Evolutionary conservation across 2,888 invertebrate genomes (phyloP).

Genomic region (Spilosoma lubricipeda): DNA sequence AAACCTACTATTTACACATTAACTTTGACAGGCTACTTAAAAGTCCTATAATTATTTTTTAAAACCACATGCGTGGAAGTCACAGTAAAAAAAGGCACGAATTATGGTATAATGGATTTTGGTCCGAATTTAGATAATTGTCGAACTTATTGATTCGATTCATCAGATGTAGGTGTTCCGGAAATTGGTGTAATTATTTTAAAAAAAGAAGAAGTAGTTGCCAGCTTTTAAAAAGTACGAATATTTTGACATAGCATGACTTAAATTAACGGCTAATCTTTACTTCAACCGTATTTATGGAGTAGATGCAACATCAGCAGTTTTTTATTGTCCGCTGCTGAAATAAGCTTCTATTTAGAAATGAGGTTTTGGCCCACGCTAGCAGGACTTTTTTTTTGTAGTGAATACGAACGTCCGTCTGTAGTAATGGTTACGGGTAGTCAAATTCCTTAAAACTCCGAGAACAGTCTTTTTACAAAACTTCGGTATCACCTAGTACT

Average conservation of each 20-base stretch:
- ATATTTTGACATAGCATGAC: constrained; percentile 2
- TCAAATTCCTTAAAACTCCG: no score
- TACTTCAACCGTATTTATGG: neutral
- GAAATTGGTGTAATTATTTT: constrained; percentile 55
- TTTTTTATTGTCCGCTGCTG: no score
- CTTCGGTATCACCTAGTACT: no score
- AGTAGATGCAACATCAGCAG: no score
- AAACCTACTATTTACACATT: constrained; percentile 84
- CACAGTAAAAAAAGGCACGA: constrained; percentile 59
- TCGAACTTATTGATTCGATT: constrained; percentile 65
- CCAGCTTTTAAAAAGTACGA: constrained; percentile 10
- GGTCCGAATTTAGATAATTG: constrained; percentile 71
- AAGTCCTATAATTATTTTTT: constrained; percentile 80
- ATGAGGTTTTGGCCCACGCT: no score
- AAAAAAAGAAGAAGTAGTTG: constrained; percentile 17
- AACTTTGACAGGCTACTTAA: constrained; percentile 83
- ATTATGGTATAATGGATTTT: constrained; percentile 73
- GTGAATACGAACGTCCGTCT: no score
- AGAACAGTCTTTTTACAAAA: no score
- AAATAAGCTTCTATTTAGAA: no score
- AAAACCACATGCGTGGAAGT: constrained; percentile 72
- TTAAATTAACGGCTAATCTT: neutral
- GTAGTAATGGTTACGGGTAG: no score
- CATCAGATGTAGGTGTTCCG: constrained; percentile 66
- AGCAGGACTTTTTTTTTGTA: no score